Percentiles rank a stretch among this genome's conserved stretches.
phyloP scores from a whole-genome alignment of 1,140 invertebrate genomes.

The Forficula auricularia region DNA sequence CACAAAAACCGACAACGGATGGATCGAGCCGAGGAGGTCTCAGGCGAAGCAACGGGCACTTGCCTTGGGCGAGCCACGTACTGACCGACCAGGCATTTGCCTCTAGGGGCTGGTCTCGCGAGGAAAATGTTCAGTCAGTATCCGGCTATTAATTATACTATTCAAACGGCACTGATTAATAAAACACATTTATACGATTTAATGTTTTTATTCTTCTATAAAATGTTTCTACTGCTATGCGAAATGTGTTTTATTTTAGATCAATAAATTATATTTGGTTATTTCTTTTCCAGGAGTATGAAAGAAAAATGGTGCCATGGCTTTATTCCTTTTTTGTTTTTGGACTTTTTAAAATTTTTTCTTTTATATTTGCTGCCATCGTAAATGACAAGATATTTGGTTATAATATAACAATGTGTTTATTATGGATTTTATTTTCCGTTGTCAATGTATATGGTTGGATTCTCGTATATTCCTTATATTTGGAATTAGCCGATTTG shows the following conservation, averaged over 20 bases:
- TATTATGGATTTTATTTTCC: conserved; percentile 61
- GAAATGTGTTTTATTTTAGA: too few relatives aligned
- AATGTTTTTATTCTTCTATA: too few relatives aligned
- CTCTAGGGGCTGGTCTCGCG: too few relatives aligned
- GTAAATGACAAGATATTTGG: conserved; percentile 83
- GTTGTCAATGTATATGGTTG: conserved; percentile 59
- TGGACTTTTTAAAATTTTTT: conserved; percentile 53
- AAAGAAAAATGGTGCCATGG: conserved; percentile 71
- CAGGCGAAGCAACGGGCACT: too few relatives aligned
- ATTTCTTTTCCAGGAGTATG: conserved; percentile 46
- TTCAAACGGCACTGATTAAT: too few relatives aligned
- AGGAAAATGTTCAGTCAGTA: too few relatives aligned
- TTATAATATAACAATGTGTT: conserved; percentile 73
- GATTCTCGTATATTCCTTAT: conserved; percentile 75
- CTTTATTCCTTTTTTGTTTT: conserved; percentile 65
- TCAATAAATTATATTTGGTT: conserved; percentile 5
- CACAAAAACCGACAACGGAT: too few relatives aligned
- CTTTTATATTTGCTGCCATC: conserved; percentile 67
- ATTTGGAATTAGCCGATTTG: conserved; percentile 68
- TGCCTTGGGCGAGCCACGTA: too few relatives aligned
- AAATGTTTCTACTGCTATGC: too few relatives aligned
- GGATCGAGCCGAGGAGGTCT: too few relatives aligned
- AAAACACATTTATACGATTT: not conserved
- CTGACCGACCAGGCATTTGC: too few relatives aligned
- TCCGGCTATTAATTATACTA: too few relatives aligned